A percentile compares a stretch with the other conserved stretches of the same genome.
Conservation (phyloP, 30 jellyfish, hydroid and myxozoan species). For the Phacellophora camtschatica region DNA sequence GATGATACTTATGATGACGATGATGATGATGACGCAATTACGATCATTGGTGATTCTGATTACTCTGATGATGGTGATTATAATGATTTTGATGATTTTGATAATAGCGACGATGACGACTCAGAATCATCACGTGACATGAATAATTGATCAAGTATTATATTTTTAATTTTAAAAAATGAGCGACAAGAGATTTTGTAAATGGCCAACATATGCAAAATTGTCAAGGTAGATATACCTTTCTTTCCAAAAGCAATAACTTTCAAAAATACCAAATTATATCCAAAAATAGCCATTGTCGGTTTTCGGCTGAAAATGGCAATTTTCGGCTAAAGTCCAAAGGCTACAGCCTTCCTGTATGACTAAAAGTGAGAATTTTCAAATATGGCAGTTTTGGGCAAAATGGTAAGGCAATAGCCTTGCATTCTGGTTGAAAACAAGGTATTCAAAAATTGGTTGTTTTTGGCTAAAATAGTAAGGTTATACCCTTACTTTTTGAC, state of each 20-base stretch:
- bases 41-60: background rate
- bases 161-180: background rate
- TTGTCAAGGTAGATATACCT: no score
- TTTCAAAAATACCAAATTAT: background rate
- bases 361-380: background rate
- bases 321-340: background rate
- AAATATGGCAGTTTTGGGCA: no score
- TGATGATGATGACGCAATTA: background rate
- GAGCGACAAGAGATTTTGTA: no score
- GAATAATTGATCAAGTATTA: background rate
- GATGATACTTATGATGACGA: constrained; percentile 32
- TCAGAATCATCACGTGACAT: background rate
- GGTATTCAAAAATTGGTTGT: no score
- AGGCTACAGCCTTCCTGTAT: background rate
- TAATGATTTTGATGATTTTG: constrained; percentile 21
- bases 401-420: no score
- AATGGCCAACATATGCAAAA: no score
- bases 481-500: no score
- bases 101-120: constrained; percentile 23
- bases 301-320: background rate
- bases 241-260: no score
- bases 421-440: no score
- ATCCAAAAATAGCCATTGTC: background rate
- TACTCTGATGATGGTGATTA: background rate
- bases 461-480: no score